These are phyloP conservation scores for Euphonia xanthogaster DNA, from an alignment of 2,797 vertebrate species.

Conservation along the genomic window DNA sequence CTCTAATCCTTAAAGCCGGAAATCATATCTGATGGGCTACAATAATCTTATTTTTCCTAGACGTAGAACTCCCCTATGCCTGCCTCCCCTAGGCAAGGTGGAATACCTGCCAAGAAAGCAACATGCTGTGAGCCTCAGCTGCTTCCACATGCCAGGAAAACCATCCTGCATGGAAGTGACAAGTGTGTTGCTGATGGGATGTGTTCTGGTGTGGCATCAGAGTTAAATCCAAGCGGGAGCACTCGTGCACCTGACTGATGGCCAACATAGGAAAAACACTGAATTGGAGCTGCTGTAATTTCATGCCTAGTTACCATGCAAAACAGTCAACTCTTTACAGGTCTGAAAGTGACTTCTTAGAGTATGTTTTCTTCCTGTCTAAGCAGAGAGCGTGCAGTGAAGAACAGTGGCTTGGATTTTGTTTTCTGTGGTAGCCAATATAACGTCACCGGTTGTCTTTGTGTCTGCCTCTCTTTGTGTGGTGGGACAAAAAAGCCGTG, in stretches of 20 bases:
- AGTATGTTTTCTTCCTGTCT: constrained; percentile 18
- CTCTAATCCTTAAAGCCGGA: neutral
- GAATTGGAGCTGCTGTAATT: neutral
- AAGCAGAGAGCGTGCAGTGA: neutral
- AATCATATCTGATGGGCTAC: constrained; percentile 32
- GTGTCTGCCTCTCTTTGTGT: constrained; percentile 48
- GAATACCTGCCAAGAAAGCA: constrained; percentile 28
- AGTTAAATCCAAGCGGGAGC: neutral
- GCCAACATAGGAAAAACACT: neutral
- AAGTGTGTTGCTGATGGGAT: neutral
- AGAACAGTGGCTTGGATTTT: constrained; percentile 19
- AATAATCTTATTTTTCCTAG: constrained; percentile 7
- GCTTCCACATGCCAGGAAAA: neutral
- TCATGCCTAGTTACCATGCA: constrained; percentile 7
- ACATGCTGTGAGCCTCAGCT: neutral
- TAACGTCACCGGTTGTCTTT: constrained; percentile 34
- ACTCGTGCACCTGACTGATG: neutral
- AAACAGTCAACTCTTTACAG: neutral
- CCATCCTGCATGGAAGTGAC: neutral
- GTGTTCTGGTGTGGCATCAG: neutral
- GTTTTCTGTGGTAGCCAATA: constrained; percentile 37
- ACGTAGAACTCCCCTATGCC: neutral
- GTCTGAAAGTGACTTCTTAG: neutral
- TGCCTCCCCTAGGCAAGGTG: constrained; percentile 23
- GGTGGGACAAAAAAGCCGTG: constrained; percentile 27